phyloP scores from a whole-genome alignment of 2,888 invertebrate genomes.

The Drosophila hamatofila region DNA sequence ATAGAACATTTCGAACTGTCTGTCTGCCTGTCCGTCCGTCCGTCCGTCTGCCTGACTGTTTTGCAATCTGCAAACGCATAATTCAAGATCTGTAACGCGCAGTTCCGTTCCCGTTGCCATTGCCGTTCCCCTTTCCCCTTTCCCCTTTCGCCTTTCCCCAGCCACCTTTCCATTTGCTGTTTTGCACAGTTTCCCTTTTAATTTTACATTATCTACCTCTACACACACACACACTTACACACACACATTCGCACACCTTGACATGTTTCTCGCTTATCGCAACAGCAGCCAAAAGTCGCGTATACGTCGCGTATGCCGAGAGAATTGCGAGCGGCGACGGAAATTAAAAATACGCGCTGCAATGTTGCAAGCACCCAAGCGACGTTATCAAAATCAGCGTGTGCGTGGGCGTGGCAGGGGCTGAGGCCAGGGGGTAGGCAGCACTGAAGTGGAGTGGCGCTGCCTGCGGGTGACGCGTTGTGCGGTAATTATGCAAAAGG shows the following conservation, averaged over 20 bases:
- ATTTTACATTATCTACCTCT: constrained; percentile 75
- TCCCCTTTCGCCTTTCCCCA: constrained; percentile 10
- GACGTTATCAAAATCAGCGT: constrained; percentile 77
- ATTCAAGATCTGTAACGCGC: constrained; percentile 76
- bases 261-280: constrained; percentile 78
- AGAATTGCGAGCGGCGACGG: constrained; percentile 66
- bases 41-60: constrained; percentile 24
- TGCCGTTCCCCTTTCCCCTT: constrained; percentile 37
- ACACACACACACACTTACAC: constrained; percentile 31
- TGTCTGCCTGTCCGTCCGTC: constrained; percentile 20
- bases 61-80: constrained; percentile 74
- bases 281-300: constrained; percentile 62
- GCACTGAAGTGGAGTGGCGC: constrained; percentile 2
- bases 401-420: constrained; percentile 46
- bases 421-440: background rate
- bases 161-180: constrained; percentile 51
- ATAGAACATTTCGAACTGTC: constrained; percentile 50
- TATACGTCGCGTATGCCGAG: constrained; percentile 58
- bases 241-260: constrained; percentile 59
- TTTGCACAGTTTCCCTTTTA: constrained; percentile 78
- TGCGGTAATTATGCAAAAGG: constrained; percentile 79
- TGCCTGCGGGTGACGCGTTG: constrained; percentile 60
- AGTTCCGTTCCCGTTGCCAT: constrained; percentile 61
- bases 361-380: constrained; percentile 77
- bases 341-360: constrained; percentile 80